Evolutionary conservation across 1,140 invertebrate species (phyloP), one percentile per base, ranked within the genome.

Genomic region (Planococcus citri): DNA sequence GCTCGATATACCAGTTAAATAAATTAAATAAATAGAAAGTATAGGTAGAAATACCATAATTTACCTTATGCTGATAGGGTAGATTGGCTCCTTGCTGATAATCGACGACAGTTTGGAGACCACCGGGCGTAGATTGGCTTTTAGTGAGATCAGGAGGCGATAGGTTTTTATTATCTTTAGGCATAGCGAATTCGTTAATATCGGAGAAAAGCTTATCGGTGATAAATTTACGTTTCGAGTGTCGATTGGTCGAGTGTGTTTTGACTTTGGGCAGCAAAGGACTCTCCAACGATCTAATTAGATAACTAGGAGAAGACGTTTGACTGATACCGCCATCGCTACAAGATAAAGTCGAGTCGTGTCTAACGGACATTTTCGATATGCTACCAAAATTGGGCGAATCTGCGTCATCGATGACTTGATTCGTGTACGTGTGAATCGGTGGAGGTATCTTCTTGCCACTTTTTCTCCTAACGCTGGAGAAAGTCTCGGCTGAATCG

Each of bases 181-280:
- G 60, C 3, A 25, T 25, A 27, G 60, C 60, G 60, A 64, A 64
- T 27, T 64, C 60, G 22, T 64, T 64, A 20, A 64, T 24, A 24
- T 64, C 60, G 21, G 60, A 64, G 25, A 64, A 64, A 4, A 64
- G 17, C 20, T 25, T 64, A 27, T 64, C 60, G 3, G 60, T 64
- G 10, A 64, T 64, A 21, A 64, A 64, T 64, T 64, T 64, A 27
- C 60, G 60, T 64, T 64, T 64, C 4, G 60, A 64, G 20, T 64
- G 22, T 24, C 60, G 20, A 17, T 64, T 64, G 22, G 60, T 64
- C 20, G 60, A 64, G 17, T 64, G 60, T 1, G 21, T 64, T 64
- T 64, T 64, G 60, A 64, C 25, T 64, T 64, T 64, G 60, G 60
- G 60, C 17, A 64, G 24, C 3, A 64, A 21, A 10, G 60, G 60